phyloP scores from a whole-genome alignment of 2,113 vertebrate species.

The Poeciliopsis retropinna region DNA sequence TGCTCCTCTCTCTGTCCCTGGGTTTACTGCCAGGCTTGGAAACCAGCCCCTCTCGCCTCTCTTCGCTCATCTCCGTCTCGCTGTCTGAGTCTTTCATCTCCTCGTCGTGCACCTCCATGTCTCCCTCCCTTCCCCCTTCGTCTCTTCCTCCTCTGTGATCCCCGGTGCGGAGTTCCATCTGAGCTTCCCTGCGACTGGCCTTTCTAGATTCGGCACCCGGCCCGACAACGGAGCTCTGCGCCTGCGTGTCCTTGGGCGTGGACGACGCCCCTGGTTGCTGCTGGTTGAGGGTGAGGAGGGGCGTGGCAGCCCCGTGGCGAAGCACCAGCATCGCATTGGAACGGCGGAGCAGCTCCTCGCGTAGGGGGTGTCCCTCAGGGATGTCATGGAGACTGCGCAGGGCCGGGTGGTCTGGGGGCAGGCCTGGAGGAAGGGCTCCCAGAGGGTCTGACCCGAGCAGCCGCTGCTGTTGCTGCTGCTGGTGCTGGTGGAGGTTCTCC shows the following conservation, averaged over 20 bases:
- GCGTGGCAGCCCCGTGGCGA: conserved; percentile 84
- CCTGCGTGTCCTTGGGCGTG: conserved; percentile 78
- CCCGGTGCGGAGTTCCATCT: conserved; percentile 52
- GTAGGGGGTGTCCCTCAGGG: conserved; percentile 87
- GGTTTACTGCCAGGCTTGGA: conserved; percentile 70
- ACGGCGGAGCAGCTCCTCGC: conserved; percentile 87
- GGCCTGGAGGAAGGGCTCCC: conserved; percentile 79
- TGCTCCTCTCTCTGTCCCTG: conserved; percentile 64
- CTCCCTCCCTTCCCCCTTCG: conserved; percentile 62
- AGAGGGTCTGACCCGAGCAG: conserved; percentile 84
- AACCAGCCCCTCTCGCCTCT: conserved; percentile 75
- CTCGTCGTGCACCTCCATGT: conserved; percentile 79
- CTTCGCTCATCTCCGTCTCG: conserved; percentile 83
- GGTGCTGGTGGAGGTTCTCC: conserved; percentile 86
- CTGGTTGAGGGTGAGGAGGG: conserved; percentile 86
- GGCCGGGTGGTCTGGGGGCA: conserved; percentile 88
- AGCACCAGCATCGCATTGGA: conserved; percentile 91
- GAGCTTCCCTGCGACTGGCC: conserved; percentile 68
- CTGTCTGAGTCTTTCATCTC: conserved; percentile 92
- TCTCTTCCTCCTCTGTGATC: conserved; percentile 73
- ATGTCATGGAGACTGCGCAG: conserved; percentile 88
- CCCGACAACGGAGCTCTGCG: conserved; percentile 53
- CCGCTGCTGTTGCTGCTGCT: conserved; percentile 88
- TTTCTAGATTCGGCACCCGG: conserved; percentile 57
- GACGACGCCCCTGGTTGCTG: conserved; percentile 73